Percentiles rank a stretch among this genome's conserved stretches.
Conservation (phyloP, 2,113 vertebrate species). For the Gopherus evgoodei region DNA sequence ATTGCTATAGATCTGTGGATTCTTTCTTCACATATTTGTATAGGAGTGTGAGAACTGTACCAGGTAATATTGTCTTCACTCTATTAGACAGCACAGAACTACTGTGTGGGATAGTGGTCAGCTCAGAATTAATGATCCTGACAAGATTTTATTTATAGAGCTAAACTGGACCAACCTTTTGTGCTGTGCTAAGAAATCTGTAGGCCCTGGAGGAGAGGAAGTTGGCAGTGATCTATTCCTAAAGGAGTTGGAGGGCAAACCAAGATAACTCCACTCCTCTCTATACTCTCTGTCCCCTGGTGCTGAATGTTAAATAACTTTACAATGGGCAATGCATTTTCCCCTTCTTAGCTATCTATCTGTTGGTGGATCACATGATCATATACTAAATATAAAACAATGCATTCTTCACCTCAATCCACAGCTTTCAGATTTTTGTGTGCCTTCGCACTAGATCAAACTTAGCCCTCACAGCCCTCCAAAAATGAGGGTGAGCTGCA, state of each 20-base stretch:
- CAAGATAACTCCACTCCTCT: not conserved
- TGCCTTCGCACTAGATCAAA: not conserved
- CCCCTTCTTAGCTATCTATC: not conserved
- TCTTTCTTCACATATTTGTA: not conserved
- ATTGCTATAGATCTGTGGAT: not conserved
- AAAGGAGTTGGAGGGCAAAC: not conserved
- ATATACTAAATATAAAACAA: not conserved
- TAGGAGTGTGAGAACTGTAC: not conserved
- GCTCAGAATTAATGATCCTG: not conserved
- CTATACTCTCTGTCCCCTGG: not conserved
- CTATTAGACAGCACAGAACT: not conserved
- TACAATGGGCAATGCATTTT: accelerated
- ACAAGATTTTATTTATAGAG: not conserved
- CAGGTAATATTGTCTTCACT: not conserved
- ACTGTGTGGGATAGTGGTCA: not conserved
- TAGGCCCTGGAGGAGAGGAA: not conserved
- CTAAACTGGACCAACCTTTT: not conserved
- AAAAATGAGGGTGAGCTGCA: not conserved
- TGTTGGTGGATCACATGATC: accelerated
- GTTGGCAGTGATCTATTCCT: not conserved
- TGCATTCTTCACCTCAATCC: not conserved
- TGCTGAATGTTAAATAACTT: not conserved
- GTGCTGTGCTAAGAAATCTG: not conserved
- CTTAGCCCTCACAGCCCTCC: not conserved
- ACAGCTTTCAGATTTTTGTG: not conserved